Evolutionary conservation across 2,888 invertebrate species (phyloP).

Genomic region (Sclerodermus sp.): DNA sequence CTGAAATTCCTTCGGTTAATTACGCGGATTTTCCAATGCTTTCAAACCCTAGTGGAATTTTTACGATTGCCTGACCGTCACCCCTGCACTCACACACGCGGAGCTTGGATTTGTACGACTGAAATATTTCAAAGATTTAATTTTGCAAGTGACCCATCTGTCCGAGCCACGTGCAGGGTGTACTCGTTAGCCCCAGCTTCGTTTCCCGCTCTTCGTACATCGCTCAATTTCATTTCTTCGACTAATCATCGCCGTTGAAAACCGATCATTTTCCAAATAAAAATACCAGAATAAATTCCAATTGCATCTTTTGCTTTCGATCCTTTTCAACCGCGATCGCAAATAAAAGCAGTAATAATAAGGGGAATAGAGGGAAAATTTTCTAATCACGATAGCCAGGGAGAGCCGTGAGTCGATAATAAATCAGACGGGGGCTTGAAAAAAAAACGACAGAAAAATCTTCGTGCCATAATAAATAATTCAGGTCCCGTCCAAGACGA

Average conservation of each 20-base stretch:
- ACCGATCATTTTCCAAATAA: too few relatives aligned
- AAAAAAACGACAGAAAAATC: not conserved
- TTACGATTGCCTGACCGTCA: slow-evolving; percentile 42
- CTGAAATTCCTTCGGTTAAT: slow-evolving; percentile 55
- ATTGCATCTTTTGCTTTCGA: too few relatives aligned
- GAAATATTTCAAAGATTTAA: slow-evolving; percentile 44
- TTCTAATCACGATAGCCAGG: too few relatives aligned
- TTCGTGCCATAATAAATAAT: slow-evolving; percentile 48
- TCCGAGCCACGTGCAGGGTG: slow-evolving; percentile 27
- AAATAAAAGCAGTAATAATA: too few relatives aligned
- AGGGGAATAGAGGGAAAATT: too few relatives aligned
- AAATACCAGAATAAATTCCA: too few relatives aligned
- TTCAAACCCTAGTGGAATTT: slow-evolving; percentile 48
- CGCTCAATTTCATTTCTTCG: not conserved
- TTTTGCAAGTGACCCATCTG: slow-evolving; percentile 41
- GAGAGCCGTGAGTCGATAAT: too few relatives aligned
- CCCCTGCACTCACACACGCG: not conserved
- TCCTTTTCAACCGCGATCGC: too few relatives aligned
- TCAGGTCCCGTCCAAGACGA: slow-evolving; percentile 31
- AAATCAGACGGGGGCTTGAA: not conserved
- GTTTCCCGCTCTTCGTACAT: not conserved
- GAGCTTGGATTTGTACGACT: slow-evolving; percentile 32
- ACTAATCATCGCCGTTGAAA: not conserved
- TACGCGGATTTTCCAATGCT: slow-evolving; percentile 54
- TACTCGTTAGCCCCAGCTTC: slow-evolving; percentile 10